These are phyloP conservation scores for Procambarus virginalis DNA, from an alignment of 1,140 invertebrate species.

Conservation along the genomic window DNA sequence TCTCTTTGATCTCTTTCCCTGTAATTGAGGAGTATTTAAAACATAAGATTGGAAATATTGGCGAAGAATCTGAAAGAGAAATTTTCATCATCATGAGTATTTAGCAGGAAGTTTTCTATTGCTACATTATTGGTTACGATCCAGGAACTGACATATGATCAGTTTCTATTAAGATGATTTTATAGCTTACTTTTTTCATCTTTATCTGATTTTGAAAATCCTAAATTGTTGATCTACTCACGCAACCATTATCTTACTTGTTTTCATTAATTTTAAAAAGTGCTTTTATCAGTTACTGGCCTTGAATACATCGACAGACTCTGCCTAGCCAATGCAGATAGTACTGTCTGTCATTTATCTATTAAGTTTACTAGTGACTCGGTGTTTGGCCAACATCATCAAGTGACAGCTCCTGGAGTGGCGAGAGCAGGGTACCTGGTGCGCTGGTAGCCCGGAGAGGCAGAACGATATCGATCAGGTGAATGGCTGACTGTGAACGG, in stretches of 20 bases:
- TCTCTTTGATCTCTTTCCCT: conserved; percentile 60
- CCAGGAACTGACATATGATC: conserved; percentile 66
- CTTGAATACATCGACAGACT: conserved; percentile 22
- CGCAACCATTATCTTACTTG: conserved; percentile 39
- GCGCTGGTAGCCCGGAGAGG: conserved; percentile 67
- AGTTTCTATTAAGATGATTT: conserved; percentile 22
- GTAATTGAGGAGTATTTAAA: conserved; percentile 60
- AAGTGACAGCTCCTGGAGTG: conserved; percentile 67
- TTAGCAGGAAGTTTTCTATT: conserved; percentile 64
- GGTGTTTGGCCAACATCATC: conserved; percentile 59
- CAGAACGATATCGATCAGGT: conserved; percentile 67
- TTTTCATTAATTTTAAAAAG: conserved; percentile 21
- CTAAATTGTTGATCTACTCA: conserved; percentile 30
- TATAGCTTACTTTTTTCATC: conserved; percentile 29
- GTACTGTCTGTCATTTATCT: conserved; percentile 39
- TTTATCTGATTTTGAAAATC: conserved; percentile 32
- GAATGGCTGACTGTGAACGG: conserved; percentile 69
- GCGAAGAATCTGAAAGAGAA: conserved; percentile 63
- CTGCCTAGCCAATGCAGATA: conserved; percentile 36
- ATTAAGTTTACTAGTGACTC: conserved; percentile 16
- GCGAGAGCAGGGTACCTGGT: conserved; percentile 68
- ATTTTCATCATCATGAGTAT: conserved; percentile 52
- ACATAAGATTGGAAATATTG: conserved; percentile 41
- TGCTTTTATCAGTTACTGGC: conserved; percentile 54
- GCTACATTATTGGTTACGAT: conserved; percentile 42